phyloP scores from a whole-genome alignment of 92 coral and sea anemone species.

The Actinernus sp. region DNA sequence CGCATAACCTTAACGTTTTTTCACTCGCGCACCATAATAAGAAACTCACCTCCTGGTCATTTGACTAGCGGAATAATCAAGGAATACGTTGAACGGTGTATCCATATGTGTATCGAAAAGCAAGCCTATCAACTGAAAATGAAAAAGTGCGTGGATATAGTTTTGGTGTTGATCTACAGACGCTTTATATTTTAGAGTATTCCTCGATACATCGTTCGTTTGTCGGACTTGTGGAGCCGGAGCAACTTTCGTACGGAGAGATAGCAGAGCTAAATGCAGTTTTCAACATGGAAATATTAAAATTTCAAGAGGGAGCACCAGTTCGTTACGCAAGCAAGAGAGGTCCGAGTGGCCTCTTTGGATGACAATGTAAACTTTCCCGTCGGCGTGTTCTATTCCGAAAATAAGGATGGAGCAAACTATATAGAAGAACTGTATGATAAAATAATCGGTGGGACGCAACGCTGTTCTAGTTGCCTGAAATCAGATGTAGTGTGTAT shows the following conservation, averaged over 20 bases:
- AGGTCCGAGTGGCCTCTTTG: conserved; percentile 41
- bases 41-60: conserved; percentile 53
- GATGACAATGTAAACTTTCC: conserved; percentile 34
- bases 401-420: conserved; percentile 44
- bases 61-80: conserved; percentile 31
- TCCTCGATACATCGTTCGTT: conserved; percentile 28
- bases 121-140: conserved; percentile 20
- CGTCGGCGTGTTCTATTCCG: conserved; percentile 35
- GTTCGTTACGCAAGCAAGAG: conserved; percentile 47
- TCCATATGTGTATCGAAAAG: conserved; percentile 51
- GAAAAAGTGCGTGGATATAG: conserved; percentile 34
- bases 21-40: conserved; percentile 37
- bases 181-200: conserved; percentile 50
- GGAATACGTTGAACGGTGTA: conserved; percentile 44
- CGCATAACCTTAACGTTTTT: conserved; percentile 48
- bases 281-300: too few relatives aligned
- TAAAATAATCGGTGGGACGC: conserved; percentile 17
- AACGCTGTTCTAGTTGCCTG: conserved; percentile 27
- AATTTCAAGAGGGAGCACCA: conserved; percentile 13
- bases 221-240: conserved; percentile 37
- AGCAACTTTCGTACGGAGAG: conserved; percentile 31
- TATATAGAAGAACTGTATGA: conserved; percentile 25
- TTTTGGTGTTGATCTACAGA: too few relatives aligned
- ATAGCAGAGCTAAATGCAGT: too few relatives aligned
- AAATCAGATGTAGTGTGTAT: conserved; percentile 22